Percentiles rank a stretch among this genome's conserved stretches.
Conservation (phyloP, 2,888 invertebrate species). For the Lepidochrysops patricia region DNA sequence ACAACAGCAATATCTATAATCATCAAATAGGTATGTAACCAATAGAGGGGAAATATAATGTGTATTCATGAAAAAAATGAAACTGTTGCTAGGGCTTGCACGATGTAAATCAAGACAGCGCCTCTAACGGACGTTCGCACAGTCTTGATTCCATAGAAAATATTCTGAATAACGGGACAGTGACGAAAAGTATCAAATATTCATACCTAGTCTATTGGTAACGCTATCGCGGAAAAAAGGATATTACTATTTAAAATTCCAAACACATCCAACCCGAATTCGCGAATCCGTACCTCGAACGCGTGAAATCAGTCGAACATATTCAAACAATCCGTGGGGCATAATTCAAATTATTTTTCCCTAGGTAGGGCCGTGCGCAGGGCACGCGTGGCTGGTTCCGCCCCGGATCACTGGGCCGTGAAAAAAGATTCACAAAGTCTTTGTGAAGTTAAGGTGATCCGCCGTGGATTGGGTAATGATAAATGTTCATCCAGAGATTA, state of each 20-base stretch:
- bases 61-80: too few relatives aligned
- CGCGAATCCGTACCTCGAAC: background rate
- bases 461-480: background rate
- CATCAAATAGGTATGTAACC: too few relatives aligned
- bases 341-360: background rate
- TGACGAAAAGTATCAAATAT: too few relatives aligned
- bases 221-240: too few relatives aligned
- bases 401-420: background rate
- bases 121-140: too few relatives aligned
- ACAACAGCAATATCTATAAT: background rate
- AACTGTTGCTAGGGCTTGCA: too few relatives aligned
- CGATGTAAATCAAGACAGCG: too few relatives aligned
- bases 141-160: too few relatives aligned
- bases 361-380: background rate
- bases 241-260: background rate
- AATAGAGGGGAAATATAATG: too few relatives aligned
- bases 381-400: background rate
- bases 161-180: too few relatives aligned
- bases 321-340: background rate
- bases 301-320: background rate
- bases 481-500: background rate
- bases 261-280: background rate
- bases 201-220: too few relatives aligned
- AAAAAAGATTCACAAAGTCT: constrained; percentile 10
- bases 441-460: constrained; percentile 4